Base-by-base conservation (phyloP, 2,113 vertebrate genomes). In the Neolamprologus variostigma region DNA sequence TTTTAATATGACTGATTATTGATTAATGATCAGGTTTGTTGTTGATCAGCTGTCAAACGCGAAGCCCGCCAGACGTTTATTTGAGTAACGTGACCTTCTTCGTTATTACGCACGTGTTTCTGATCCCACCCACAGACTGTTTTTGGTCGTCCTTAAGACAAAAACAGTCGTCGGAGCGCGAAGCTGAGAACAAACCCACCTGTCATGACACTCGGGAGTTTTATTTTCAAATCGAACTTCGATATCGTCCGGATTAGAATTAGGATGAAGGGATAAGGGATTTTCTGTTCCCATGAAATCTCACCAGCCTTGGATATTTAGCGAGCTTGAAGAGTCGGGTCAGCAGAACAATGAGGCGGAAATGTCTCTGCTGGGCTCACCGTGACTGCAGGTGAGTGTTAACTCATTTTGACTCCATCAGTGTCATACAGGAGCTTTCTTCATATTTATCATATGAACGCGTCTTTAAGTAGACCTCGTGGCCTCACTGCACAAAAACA, bases 151-250 rank as follows among this genome's bases (percentile, higher is more conserved):
- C 23, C 23, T 59, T 23, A 0, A 0, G 23, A 28, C 13, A 28
- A 0, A 59, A 33, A 63, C 59, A 63, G 16, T 19, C 16, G 2
- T 0, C 59, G 0, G 59, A 19, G 28, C 59, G 2, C 59, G 59
- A 33, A 0, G 31, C 17, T 35, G 59, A 63, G 5, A 61, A 7
- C 59, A 35, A 63, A n/a, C 9, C 31, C 31, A 35, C 59, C 17
- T 35, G 9, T 35, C 31, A 35, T n/a, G 10, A n/a, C 31, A 63
- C 31, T 63, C 9, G 31, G 23, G 55, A 59, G 23, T 59, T 59
- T 9, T 26, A 28, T 59, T 59, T 59, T 9, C 55, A 59, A 28
- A 59, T 28, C 2, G 1, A 59, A 59, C 4, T 28, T 59, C 55
- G 7, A 14, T 21, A 57, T 57, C 12, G 21, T 57, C 7, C 54